phyloP scores from a whole-genome alignment of 2,113 vertebrate genomes.

The Ascaphus truei region DNA sequence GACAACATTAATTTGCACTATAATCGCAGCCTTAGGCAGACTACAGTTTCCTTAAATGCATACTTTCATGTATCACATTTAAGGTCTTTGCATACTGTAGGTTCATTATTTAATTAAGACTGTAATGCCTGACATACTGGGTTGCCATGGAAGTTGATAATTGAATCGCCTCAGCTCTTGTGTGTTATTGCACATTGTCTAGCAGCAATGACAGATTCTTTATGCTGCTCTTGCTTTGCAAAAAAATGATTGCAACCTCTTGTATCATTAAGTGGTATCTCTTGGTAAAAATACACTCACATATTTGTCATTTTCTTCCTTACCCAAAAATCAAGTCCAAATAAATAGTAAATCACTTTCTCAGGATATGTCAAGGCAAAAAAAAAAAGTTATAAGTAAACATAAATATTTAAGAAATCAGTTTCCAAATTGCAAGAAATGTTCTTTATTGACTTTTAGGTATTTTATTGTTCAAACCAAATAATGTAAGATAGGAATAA shows the following conservation, averaged over 20 bases:
- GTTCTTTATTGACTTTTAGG: no score
- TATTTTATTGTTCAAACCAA: neutral
- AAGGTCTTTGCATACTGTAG: no score
- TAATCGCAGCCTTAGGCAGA: no score
- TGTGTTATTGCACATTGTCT: neutral
- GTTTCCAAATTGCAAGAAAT: no score
- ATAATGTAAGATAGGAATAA: neutral
- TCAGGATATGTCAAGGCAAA: no score
- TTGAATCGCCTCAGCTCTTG: slow-evolving; percentile 1
- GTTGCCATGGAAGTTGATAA: slow-evolving; percentile 31
- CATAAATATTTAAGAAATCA: no score
- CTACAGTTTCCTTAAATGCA: no score
- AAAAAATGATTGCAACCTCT: neutral
- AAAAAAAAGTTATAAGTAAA: no score
- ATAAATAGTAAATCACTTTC: no score
- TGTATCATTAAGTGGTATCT: slow-evolving; percentile 5
- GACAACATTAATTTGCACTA: no score
- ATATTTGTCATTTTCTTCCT: slow-evolving; percentile 31
- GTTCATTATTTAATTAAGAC: neutral
- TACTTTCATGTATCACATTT: no score
- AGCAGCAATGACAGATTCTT: neutral
- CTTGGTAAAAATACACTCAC: slow-evolving; percentile 29
- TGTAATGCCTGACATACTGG: neutral
- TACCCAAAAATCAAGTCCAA: no score
- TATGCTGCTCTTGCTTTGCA: slow-evolving; percentile 19